Conservation (phyloP, 2,113 vertebrate species). For the Leptosomus discolor region DNA sequence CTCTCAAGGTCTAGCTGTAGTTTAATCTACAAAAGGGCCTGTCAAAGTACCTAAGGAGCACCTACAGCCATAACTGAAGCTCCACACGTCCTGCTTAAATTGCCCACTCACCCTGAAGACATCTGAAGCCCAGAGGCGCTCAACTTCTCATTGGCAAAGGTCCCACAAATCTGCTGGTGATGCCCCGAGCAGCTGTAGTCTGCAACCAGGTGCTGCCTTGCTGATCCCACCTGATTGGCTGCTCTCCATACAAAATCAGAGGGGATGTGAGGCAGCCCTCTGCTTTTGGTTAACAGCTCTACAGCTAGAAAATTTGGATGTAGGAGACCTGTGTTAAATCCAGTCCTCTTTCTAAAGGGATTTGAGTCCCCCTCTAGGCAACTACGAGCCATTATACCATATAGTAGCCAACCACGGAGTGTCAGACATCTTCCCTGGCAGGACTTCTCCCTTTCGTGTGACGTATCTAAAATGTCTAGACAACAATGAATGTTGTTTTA, state of each 20-base stretch:
- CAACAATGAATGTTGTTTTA: neutral
- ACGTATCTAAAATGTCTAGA: neutral
- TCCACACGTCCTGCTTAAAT: neutral
- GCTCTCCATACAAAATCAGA: neutral
- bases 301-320: neutral
- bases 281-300: rapidly evolving
- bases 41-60: neutral
- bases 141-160: neutral
- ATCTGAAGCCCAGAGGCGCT: neutral
- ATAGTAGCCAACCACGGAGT: rapidly evolving
- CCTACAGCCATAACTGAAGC: neutral
- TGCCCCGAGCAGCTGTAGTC: neutral
- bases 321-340: neutral
- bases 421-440: neutral
- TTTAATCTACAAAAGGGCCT: neutral
- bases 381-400: neutral
- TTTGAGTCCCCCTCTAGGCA: neutral
- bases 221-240: rapidly evolving
- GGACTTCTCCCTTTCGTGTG: neutral
- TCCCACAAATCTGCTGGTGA: neutral
- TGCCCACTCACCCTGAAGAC: neutral
- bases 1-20: neutral
- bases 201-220: neutral
- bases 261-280: neutral
- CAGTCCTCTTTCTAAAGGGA: neutral